Percentiles rank a stretch among this genome's conserved stretches.
These are phyloP conservation scores for Ooceraea biroi DNA, from an alignment of 1,140 invertebrate species.

Conservation along the genomic window DNA sequence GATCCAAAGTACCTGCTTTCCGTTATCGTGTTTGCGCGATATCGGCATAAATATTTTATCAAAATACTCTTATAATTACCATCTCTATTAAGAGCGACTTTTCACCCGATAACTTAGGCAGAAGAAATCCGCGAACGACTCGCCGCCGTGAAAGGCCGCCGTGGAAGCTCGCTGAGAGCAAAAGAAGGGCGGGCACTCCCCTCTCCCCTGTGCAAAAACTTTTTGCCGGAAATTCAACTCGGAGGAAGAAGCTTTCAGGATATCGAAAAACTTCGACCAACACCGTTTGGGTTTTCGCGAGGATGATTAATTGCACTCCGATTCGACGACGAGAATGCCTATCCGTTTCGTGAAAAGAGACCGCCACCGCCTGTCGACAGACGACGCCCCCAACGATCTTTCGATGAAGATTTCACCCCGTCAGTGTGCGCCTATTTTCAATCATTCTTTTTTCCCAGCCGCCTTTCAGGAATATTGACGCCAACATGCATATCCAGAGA, in stretches of 20 bases:
- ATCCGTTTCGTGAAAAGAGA: slow-evolving; percentile 53
- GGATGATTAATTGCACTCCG: slow-evolving; percentile 76
- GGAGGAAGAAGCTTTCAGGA: slow-evolving; percentile 75
- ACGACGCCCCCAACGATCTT: slow-evolving; percentile 46
- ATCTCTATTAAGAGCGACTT: slow-evolving; percentile 57
- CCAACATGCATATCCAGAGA: background rate
- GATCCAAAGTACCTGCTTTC: slow-evolving; percentile 30
- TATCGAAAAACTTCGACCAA: slow-evolving; percentile 76
- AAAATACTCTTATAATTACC: slow-evolving; percentile 45
- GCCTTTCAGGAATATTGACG: background rate
- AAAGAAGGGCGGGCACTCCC: background rate
- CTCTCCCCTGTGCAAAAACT: slow-evolving; percentile 67
- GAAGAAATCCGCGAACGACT: slow-evolving; percentile 47
- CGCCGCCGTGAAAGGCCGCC: slow-evolving; percentile 39
- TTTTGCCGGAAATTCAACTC: slow-evolving; percentile 70
- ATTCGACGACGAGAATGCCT: slow-evolving; percentile 74
- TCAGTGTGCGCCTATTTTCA: background rate
- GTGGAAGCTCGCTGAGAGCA: background rate
- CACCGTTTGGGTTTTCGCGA: slow-evolving; percentile 70
- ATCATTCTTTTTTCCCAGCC: background rate
- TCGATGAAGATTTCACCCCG: slow-evolving; percentile 40
- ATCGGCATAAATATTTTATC: slow-evolving; percentile 57
- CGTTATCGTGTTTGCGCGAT: slow-evolving; percentile 27
- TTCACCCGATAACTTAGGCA: slow-evolving; percentile 42
- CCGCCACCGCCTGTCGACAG: slow-evolving; percentile 37